Evolutionary conservation across 2,113 vertebrate genomes (phyloP).

Genomic region (Chionodraco myersi): DNA sequence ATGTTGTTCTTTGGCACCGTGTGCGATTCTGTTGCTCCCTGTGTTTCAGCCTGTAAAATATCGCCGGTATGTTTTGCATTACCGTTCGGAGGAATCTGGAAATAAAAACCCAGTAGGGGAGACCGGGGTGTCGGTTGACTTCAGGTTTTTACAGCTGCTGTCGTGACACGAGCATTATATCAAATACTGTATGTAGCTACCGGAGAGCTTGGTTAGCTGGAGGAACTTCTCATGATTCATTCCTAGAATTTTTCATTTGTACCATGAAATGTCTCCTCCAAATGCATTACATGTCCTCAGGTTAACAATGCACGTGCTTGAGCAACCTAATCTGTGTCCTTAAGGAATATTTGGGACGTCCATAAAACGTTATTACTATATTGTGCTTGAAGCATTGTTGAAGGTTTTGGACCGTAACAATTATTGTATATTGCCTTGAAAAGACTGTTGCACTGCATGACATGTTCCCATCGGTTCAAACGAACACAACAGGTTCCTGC

Average conservation of each 20-base stretch:
- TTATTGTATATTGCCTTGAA: neutral
- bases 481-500: neutral
- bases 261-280: neutral
- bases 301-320: neutral
- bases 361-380: too few species aligned
- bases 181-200: conserved; percentile 8
- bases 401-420: neutral
- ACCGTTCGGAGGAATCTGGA: neutral
- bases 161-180: conserved; percentile 14
- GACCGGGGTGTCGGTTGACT: neutral
- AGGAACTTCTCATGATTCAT: neutral
- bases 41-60: conserved; percentile 15
- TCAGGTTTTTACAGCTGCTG: conserved; percentile 34
- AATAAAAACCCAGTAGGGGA: conserved; percentile 28
- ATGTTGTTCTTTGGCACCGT: conserved; percentile 22
- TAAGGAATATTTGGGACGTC: neutral
- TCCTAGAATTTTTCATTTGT: neutral
- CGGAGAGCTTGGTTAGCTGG: too few species aligned
- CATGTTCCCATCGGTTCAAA: neutral
- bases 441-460: neutral
- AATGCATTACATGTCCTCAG: neutral
- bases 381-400: neutral
- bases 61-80: conserved; percentile 1
- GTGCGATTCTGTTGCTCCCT: conserved; percentile 7
- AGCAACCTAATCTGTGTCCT: neutral